phyloP scores from a whole-genome alignment of 2,797 vertebrate species.

The Ptychobarbus kaznakovi region DNA sequence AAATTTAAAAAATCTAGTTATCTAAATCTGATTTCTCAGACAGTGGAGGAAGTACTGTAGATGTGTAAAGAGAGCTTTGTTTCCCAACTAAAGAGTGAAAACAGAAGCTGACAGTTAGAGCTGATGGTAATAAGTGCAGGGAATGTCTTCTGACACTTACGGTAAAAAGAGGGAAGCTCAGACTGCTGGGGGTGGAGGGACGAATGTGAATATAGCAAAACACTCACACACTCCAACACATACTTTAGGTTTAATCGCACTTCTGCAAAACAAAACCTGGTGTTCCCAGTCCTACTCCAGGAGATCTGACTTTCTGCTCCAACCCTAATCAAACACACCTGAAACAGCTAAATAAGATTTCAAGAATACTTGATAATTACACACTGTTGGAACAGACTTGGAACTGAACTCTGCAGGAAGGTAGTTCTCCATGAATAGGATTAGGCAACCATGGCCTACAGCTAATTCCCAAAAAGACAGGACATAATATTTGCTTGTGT shows the following conservation, averaged over 20 bases:
- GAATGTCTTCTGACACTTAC: slow-evolving; percentile 35
- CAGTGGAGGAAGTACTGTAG: slow-evolving; percentile 8
- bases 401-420: not conserved
- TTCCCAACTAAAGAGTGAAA: slow-evolving; percentile 14
- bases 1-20: not conserved
- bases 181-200: slow-evolving; percentile 21
- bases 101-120: slow-evolving; percentile 16
- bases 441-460: not conserved
- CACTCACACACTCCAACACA: slow-evolving; percentile 46
- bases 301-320: not conserved
- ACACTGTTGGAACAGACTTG: not conserved
- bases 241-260: slow-evolving; percentile 42
- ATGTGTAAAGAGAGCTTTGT: not conserved
- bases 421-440: not conserved
- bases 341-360: not conserved
- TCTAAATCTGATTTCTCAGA: not conserved
- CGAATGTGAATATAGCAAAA: slow-evolving; percentile 42
- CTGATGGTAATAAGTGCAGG: not conserved
- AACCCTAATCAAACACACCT: not conserved
- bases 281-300: not conserved
- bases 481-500: slow-evolving; percentile 39
- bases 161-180: slow-evolving; percentile 43
- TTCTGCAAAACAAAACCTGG: slow-evolving; percentile 48
- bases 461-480: slow-evolving; percentile 53
- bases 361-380: not conserved